A percentile compares a stretch with the other conserved stretches of the same genome.
Conservation (phyloP, 2,888 invertebrate genomes). For the Melinaea marsaeus region DNA sequence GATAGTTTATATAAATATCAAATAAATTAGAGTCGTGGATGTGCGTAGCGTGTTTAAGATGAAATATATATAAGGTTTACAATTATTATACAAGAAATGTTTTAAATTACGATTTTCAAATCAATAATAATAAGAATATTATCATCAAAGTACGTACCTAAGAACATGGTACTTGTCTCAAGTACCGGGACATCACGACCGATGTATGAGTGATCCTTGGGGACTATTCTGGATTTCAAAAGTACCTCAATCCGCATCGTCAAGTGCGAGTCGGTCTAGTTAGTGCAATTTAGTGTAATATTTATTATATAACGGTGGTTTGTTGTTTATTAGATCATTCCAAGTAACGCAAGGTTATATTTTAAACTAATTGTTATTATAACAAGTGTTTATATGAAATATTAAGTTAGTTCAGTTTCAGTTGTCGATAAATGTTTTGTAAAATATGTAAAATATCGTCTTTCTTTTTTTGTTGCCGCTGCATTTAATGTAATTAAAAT, state of each 20-base stretch:
- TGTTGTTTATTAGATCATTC: constrained; percentile 58
- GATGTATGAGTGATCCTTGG: background rate
- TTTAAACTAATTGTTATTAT: too few relatives aligned
- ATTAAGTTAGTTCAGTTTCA: constrained; percentile 2
- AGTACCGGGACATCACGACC: background rate
- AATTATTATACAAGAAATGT: background rate
- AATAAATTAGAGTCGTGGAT: constrained; percentile 45
- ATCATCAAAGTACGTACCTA: background rate
- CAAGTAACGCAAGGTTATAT: constrained; percentile 39
- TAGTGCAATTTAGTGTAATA: constrained; percentile 67
- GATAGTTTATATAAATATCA: constrained; percentile 3
- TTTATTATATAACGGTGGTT: constrained; percentile 52
- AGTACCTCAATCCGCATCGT: constrained; percentile 28
- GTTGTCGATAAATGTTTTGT: too few relatives aligned
- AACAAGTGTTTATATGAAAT: constrained; percentile 14
- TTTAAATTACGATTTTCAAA: background rate
- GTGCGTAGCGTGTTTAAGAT: constrained; percentile 46
- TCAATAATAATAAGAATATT: background rate
- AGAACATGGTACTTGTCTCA: background rate
- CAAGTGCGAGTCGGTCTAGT: constrained; percentile 38
- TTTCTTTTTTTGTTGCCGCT: constrained; percentile 13
- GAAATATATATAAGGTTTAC: constrained; percentile 9
- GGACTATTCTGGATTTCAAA: background rate
- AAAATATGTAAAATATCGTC: background rate
- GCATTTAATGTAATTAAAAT: background rate